These are phyloP conservation scores for Caenorhabditis sp. DNA, from an alignment of 2,888 invertebrate species.

Conservation along the genomic window DNA sequence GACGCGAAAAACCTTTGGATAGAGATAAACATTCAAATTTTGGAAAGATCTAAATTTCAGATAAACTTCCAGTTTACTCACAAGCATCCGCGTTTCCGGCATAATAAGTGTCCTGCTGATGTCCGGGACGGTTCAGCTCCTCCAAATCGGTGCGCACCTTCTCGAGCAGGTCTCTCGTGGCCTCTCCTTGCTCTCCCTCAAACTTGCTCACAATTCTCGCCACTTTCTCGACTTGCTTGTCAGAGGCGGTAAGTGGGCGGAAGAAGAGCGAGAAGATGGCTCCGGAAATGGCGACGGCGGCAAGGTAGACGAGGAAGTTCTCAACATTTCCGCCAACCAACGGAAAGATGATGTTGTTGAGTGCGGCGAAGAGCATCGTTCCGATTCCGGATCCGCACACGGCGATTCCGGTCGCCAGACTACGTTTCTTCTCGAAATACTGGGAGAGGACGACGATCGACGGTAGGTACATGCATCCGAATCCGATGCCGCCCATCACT, in stretches of 20 bases:
- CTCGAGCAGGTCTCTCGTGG: constrained; percentile 65
- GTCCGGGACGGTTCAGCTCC: constrained; percentile 84
- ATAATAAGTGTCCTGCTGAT: constrained; percentile 90
- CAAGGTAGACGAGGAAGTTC: constrained; percentile 88
- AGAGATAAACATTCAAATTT: no score
- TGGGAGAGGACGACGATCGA: constrained; percentile 97
- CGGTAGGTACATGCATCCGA: constrained; percentile 96
- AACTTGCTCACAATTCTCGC: constrained; percentile 62
- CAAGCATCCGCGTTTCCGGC: constrained; percentile 87
- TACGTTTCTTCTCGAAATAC: constrained; percentile 94
- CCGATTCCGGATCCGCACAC: constrained; percentile 97
- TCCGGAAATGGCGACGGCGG: constrained; percentile 89
- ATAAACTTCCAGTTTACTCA: no score
- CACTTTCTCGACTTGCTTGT: constrained; percentile 71
- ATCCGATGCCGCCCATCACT: constrained; percentile 83
- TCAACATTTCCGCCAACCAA: constrained; percentile 85
- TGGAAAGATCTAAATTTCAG: no score
- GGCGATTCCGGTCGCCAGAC: constrained; percentile 93
- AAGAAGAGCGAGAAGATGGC: constrained; percentile 91
- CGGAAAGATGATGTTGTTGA: constrained; percentile 66
- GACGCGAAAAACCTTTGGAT: no score
- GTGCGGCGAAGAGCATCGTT: constrained; percentile 86
- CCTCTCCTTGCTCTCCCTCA: constrained; percentile 23
- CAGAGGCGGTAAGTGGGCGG: constrained; percentile 80
- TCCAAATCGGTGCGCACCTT: constrained; percentile 69